Evolutionary conservation across 2,888 invertebrate genomes (phyloP).

Genomic region (Drosophila koepferae): DNA sequence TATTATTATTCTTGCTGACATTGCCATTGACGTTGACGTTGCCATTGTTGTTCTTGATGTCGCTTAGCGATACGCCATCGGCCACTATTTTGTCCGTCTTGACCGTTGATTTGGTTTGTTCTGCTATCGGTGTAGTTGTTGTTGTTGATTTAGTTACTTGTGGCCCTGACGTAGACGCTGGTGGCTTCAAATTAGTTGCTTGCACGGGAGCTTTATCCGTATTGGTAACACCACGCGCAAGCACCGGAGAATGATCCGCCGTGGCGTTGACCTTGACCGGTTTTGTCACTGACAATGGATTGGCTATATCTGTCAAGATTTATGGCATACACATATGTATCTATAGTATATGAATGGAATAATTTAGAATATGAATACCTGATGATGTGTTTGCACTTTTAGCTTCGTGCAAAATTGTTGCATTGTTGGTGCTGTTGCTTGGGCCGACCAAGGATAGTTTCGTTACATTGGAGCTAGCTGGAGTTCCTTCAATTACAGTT

Average conservation of each 20-base stretch:
- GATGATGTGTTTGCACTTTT: not conserved
- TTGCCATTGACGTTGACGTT: not conserved
- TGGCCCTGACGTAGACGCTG: constrained; percentile 6
- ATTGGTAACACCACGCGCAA: constrained; percentile 37
- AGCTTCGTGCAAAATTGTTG: not conserved
- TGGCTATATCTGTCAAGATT: constrained; percentile 5
- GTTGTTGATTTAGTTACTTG: constrained; percentile 4
- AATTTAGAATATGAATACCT: constrained; percentile 10
- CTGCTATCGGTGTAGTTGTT: constrained; percentile 15
- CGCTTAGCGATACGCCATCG: constrained; percentile 23
- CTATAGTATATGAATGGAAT: not conserved
- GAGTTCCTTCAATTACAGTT: not conserved
- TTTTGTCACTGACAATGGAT: constrained; percentile 4
- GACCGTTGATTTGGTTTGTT: constrained; percentile 20
- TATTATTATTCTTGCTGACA: not conserved
- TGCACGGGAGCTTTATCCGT: constrained; percentile 27
- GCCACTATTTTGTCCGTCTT: constrained; percentile 27
- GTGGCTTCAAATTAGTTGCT: not conserved
- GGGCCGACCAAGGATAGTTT: constrained; percentile 1
- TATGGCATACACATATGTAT: not conserved
- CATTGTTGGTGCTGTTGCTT: constrained; percentile 16
- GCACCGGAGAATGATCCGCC: constrained; percentile 13
- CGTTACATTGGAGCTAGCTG: constrained; percentile 11
- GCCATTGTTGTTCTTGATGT: constrained; percentile 6
- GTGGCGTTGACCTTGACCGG: constrained; percentile 13